These are phyloP conservation scores for Athene noctua DNA, from an alignment of 2,113 vertebrate species.

Conservation along the genomic window DNA sequence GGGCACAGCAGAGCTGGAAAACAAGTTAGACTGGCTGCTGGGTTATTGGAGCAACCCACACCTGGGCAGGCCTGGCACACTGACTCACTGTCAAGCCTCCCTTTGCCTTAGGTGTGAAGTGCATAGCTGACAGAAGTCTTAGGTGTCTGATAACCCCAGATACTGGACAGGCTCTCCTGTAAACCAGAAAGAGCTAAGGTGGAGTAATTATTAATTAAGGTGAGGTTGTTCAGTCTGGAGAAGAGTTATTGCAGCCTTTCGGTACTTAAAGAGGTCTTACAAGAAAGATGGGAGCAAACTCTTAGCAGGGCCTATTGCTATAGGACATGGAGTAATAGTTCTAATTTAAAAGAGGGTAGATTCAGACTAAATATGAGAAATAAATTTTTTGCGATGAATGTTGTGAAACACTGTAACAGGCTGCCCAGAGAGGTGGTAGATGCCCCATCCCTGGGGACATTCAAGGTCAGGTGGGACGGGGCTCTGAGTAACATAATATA, in stretches of 20 bases:
- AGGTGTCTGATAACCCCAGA: neutral
- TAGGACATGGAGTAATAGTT: fast-evolving
- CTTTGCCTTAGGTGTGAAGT: neutral
- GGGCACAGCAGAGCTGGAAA: neutral
- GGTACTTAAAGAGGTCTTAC: neutral
- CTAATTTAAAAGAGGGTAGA: neutral
- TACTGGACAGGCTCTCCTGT: neutral
- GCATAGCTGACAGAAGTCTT: neutral
- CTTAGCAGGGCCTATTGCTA: neutral
- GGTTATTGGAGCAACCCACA: neutral
- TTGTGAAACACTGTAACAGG: neutral
- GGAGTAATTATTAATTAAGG: neutral
- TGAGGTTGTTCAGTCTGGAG: neutral
- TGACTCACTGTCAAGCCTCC: neutral
- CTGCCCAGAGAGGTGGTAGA: neutral
- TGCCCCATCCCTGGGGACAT: neutral
- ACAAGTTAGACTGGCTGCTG: neutral
- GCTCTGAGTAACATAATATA: neutral
- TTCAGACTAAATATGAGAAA: neutral
- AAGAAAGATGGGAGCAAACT: neutral
- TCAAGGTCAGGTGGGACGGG: neutral
- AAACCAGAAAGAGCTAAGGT: neutral
- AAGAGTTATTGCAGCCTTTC: neutral
- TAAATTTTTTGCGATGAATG: neutral
- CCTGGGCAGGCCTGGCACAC: neutral